Conservation (phyloP, 2,888 invertebrate species). For the Nymphalis c-album region DNA sequence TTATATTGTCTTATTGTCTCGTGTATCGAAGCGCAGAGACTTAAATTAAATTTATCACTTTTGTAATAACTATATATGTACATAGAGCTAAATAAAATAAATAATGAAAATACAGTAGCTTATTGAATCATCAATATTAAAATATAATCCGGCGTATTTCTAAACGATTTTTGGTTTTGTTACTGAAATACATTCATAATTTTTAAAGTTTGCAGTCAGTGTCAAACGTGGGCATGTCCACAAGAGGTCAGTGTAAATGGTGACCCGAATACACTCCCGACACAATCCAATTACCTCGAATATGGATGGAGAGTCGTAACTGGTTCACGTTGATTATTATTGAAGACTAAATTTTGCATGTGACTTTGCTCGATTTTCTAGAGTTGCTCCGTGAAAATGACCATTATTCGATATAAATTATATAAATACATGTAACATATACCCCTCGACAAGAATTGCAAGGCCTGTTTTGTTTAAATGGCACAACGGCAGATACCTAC, state of each 20-base stretch:
- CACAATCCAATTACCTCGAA: conserved; percentile 65
- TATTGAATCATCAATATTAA: no score
- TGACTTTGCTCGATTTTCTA: conserved; percentile 9
- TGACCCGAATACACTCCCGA: conserved; percentile 64
- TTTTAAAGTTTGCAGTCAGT: conserved; percentile 27
- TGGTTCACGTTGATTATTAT: conserved; percentile 43
- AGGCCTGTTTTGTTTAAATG: no score
- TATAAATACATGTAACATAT: no score
- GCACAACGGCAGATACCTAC: no score
- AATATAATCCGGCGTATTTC: no score
- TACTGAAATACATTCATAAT: conserved; percentile 18
- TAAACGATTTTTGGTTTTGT: background rate
- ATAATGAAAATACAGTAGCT: no score
- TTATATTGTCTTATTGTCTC: conserved; percentile 9
- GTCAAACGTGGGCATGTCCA: conserved; percentile 49
- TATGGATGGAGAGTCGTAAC: conserved; percentile 49
- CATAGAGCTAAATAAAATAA: no score
- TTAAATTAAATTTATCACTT: no score
- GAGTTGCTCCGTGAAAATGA: background rate
- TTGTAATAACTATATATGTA: no score
- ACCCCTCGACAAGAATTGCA: no score
- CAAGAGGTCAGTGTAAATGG: conserved; percentile 60
- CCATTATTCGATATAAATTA: no score
- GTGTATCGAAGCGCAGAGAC: background rate
- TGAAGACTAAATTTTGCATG: conserved; percentile 34